Conservation (phyloP, 2,888 invertebrate species). For the Venusia cambrica region DNA sequence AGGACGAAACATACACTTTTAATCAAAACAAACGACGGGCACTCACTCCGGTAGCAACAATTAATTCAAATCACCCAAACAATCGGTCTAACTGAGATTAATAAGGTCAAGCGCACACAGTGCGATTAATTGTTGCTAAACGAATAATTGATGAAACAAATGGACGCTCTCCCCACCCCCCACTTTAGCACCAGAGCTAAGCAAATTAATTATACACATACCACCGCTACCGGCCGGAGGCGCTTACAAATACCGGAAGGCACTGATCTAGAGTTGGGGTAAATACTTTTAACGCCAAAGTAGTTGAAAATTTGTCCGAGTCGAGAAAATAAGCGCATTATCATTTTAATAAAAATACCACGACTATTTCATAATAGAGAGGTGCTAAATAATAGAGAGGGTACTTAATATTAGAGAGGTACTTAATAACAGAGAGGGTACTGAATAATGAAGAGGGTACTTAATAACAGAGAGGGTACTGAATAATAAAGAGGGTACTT, state of each 20-base stretch:
- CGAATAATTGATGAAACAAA: constrained; percentile 70
- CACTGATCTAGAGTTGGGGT: constrained; percentile 14
- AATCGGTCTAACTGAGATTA: constrained; percentile 46
- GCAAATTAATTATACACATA: constrained; percentile 50
- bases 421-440: too few species aligned
- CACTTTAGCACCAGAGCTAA: constrained; percentile 32
- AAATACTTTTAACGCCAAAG: too few species aligned
- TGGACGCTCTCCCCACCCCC: constrained; percentile 35
- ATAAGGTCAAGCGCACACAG: constrained; percentile 46
- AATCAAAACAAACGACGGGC: constrained; percentile 13
- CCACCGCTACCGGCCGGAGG: constrained; percentile 16
- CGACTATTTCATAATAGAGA: too few species aligned
- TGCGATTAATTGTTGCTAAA: constrained; percentile 52
- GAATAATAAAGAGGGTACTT: too few species aligned
- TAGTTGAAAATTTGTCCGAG: too few species aligned
- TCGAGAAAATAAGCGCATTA: too few species aligned
- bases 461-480: too few species aligned
- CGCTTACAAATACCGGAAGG: constrained; percentile 25
- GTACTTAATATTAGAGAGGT: too few species aligned
- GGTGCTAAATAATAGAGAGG: too few species aligned
- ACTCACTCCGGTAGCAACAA: constrained; percentile 18
- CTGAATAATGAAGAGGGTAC: too few species aligned
- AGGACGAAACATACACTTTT: constrained; percentile 1
- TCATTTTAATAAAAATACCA: too few species aligned
- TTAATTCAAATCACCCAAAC: constrained; percentile 42